Evolutionary conservation across 2,888 invertebrate species (phyloP).

Genomic region (Harpalus rubripes): DNA sequence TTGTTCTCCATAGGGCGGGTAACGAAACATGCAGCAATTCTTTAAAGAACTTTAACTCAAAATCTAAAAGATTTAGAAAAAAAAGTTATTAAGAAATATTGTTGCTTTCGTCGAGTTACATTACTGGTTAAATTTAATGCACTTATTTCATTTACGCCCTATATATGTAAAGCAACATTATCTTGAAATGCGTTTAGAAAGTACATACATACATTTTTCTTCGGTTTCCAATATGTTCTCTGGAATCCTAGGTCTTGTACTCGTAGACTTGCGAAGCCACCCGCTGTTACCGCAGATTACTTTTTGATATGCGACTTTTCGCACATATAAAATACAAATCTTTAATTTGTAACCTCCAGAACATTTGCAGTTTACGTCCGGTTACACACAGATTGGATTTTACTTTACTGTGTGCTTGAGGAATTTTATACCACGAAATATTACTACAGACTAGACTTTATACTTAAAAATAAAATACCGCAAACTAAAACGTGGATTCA

Average conservation of each 20-base stretch:
- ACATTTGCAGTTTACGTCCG: constrained; percentile 44
- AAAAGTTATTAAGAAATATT: no score
- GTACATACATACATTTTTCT: neutral
- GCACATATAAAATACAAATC: constrained; percentile 53
- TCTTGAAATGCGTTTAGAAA: neutral
- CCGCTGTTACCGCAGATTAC: constrained; percentile 48
- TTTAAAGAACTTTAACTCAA: no score
- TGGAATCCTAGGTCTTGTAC: neutral
- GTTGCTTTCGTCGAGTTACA: no score
- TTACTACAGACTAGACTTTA: constrained; percentile 17
- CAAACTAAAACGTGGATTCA: constrained; percentile 7
- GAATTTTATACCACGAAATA: constrained; percentile 47
- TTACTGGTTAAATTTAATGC: no score
- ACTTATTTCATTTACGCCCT: no score
- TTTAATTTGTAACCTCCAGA: constrained; percentile 46
- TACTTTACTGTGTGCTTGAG: constrained; percentile 41
- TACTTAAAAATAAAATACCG: constrained; percentile 32
- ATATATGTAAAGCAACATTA: no score
- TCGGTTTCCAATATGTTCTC: constrained; percentile 25
- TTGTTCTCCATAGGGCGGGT: no score
- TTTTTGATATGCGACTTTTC: constrained; percentile 60
- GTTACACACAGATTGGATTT: constrained; percentile 46
- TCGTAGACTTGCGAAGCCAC: constrained; percentile 1
- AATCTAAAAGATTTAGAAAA: no score
- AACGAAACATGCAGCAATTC: no score